phyloP scores from a whole-genome alignment of 2,888 invertebrate genomes.

The Parthenolecanium corni region DNA sequence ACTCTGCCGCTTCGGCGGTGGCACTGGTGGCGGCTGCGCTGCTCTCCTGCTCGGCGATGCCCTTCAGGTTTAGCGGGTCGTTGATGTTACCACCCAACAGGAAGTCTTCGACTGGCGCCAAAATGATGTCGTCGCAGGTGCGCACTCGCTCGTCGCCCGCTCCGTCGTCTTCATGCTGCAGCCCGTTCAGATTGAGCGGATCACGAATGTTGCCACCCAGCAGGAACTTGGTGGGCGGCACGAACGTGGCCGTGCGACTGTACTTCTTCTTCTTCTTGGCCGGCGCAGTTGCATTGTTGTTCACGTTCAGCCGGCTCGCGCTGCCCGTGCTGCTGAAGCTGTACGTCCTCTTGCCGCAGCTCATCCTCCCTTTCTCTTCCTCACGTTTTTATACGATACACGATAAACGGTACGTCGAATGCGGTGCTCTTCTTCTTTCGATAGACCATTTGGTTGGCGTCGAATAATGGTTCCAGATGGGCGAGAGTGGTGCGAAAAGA shows the following conservation, averaged over 20 bases:
- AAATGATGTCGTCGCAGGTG: not conserved
- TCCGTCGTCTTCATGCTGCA: constrained; percentile 43
- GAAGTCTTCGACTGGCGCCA: constrained; percentile 42
- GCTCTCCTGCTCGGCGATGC: constrained; percentile 37
- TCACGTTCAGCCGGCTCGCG: not conserved
- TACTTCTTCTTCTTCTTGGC: constrained; percentile 15
- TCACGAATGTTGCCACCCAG: constrained; percentile 91
- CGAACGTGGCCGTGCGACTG: not conserved
- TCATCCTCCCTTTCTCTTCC: constrained; percentile 1
- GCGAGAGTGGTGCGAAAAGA: not conserved
- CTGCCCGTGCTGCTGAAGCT: constrained; percentile 9
- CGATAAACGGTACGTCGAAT: not conserved
- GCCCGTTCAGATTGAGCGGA: constrained; percentile 83
- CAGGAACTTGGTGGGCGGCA: constrained; percentile 84
- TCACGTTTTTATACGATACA: constrained; percentile 1
- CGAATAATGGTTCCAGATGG: not conserved
- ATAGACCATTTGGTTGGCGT: constrained; percentile 19
- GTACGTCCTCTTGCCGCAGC: constrained; percentile 36
- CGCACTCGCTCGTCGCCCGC: not conserved
- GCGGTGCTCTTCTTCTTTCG: constrained; percentile 8
- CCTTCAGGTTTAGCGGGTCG: constrained; percentile 87
- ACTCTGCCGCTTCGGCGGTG: no score
- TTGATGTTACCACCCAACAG: constrained; percentile 87
- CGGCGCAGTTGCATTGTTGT: not conserved
- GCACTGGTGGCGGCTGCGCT: not conserved